Evolutionary conservation across 1,140 invertebrate species (phyloP).

Genomic region (Hycleus cichorii): DNA sequence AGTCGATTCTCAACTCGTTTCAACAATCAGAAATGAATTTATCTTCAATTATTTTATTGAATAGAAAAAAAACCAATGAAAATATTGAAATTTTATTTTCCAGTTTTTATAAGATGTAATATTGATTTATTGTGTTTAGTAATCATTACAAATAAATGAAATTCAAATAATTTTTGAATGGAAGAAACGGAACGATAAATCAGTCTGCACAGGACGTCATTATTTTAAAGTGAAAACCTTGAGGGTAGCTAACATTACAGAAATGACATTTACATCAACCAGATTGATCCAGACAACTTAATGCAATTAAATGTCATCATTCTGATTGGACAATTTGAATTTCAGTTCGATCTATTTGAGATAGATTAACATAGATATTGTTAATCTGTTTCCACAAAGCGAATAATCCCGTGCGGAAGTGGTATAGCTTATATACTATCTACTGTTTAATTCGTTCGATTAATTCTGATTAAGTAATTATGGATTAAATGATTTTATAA

Average conservation of each 20-base stretch:
- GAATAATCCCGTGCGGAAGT: slow-evolving; percentile 13
- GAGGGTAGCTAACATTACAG: slow-evolving; percentile 9
- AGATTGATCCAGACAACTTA: slow-evolving; percentile 21
- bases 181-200: slow-evolving; percentile 13
- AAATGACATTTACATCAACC: slow-evolving; percentile 24
- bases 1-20: no score
- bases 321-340: slow-evolving; percentile 30
- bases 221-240: slow-evolving; percentile 5
- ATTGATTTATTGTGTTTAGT: neutral
- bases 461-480: slow-evolving; percentile 22
- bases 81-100: no score
- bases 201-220: slow-evolving; percentile 12
- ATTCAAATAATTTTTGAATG: slow-evolving; percentile 8
- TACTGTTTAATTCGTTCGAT: slow-evolving; percentile 24
- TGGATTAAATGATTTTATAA: slow-evolving; percentile 27
- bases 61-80: no score
- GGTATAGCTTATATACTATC: slow-evolving; percentile 6
- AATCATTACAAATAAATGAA: slow-evolving; percentile 11
- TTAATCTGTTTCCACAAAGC: slow-evolving; percentile 25
- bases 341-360: slow-evolving; percentile 29
- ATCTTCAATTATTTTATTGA: no score
- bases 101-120: no score
- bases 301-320: slow-evolving; percentile 22
- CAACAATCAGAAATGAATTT: no score
- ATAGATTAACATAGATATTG: slow-evolving; percentile 29